These are phyloP conservation scores for Bos javanicus DNA, from an alignment of 2,113 vertebrate genomes.

Conservation along the genomic window DNA sequence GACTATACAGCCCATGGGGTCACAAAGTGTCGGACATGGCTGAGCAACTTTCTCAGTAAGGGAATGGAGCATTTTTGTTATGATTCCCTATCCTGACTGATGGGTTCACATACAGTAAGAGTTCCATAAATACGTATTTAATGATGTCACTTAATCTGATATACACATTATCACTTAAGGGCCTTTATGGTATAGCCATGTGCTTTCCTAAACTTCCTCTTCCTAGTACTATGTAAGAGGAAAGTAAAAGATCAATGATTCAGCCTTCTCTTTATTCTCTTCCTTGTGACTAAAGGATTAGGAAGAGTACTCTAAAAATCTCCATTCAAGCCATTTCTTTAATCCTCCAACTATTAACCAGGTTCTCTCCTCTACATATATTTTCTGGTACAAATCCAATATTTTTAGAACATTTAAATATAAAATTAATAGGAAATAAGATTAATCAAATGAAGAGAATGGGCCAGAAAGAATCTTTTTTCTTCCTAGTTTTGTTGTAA, in stretches of 20 bases:
- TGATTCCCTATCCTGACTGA: not conserved
- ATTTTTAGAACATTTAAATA: not conserved
- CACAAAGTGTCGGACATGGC: not conserved
- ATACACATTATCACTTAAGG: not conserved
- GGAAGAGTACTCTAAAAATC: not conserved
- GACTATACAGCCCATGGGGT: not conserved
- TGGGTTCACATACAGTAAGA: not conserved
- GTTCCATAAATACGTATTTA: not conserved
- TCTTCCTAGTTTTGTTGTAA: not conserved
- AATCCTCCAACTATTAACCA: not conserved
- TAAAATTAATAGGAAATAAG: conserved; percentile 17
- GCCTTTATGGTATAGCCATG: not conserved
- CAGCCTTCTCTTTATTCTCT: not conserved
- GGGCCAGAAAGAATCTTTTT: not conserved
- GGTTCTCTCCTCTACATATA: not conserved
- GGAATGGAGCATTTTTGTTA: not conserved
- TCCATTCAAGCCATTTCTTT: conserved; percentile 1
- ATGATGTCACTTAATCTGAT: not conserved
- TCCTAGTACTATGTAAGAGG: not conserved
- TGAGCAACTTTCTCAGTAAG: not conserved
- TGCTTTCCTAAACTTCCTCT: conserved; percentile 5
- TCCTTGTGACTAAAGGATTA: not conserved
- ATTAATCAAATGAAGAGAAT: not conserved
- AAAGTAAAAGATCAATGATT: not conserved
- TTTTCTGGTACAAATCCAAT: not conserved